Percentiles rank a stretch among this genome's conserved stretches.
Conservation (phyloP, 2,888 invertebrate species). For the Netelia virgata region DNA sequence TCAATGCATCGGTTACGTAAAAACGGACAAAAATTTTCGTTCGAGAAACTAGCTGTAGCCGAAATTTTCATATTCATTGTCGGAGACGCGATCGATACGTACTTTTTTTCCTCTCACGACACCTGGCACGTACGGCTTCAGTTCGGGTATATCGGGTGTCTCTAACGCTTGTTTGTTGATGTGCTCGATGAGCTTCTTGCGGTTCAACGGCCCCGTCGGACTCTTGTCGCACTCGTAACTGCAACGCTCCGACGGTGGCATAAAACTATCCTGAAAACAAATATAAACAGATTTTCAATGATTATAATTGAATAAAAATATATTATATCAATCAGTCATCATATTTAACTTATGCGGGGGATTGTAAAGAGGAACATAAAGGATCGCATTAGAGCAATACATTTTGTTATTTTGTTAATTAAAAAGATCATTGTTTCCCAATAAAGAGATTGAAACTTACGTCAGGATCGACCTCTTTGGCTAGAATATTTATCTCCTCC, state of each 20-base stretch:
- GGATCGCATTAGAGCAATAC: neutral
- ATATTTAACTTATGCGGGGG: too few relatives aligned
- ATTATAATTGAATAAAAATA: conserved; percentile 4
- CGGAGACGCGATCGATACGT: conserved; percentile 72
- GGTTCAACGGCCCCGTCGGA: conserved; percentile 97
- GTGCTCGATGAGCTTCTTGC: conserved; percentile 97
- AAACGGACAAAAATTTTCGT: conserved; percentile 6
- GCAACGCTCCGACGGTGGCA: conserved; percentile 98
- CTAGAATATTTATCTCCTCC: conserved; percentile 98
- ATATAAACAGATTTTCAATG: conserved; percentile 78
- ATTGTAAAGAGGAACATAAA: too few relatives aligned
- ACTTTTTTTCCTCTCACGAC: conserved; percentile 96
- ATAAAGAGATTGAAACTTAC: conserved; percentile 88
- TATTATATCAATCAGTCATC: conserved; percentile 5
- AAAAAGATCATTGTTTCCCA: too few relatives aligned
- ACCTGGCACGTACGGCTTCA: conserved; percentile 96
- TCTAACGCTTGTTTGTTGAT: conserved; percentile 99
- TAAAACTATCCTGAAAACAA: conserved; percentile 95
- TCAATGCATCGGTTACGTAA: conserved; percentile 50
- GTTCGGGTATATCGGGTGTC: conserved; percentile 98
- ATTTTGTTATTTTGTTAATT: too few relatives aligned
- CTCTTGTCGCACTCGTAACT: conserved; percentile 98
- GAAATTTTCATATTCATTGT: conserved; percentile 11
- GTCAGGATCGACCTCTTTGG: conserved; percentile 99
- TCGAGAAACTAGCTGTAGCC: neutral